Conservation (phyloP, 1,140 invertebrate species). For the Dendrolimus punctatus region DNA sequence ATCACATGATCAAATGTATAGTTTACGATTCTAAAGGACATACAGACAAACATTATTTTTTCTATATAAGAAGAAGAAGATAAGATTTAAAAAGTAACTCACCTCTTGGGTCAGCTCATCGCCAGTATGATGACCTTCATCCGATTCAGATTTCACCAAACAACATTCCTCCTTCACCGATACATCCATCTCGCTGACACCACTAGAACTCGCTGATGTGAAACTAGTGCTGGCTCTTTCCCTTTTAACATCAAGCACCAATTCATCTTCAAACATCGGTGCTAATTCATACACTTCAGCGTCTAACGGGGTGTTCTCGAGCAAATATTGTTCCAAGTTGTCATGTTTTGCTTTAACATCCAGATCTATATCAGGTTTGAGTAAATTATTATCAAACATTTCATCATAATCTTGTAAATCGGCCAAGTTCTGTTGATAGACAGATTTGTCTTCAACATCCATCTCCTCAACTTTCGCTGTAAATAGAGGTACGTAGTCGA, state of each 20-base stretch:
- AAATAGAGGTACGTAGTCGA: slow-evolving; percentile 63
- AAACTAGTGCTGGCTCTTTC: slow-evolving; percentile 68
- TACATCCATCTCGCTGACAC: slow-evolving; percentile 61
- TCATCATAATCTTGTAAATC: slow-evolving; percentile 64
- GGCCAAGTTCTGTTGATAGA: slow-evolving; percentile 61
- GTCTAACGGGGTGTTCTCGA: slow-evolving; percentile 64
- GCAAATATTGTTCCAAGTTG: slow-evolving; percentile 56
- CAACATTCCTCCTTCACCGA: slow-evolving; percentile 30
- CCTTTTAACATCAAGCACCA: slow-evolving; percentile 55
- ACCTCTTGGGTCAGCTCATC: slow-evolving; percentile 69
- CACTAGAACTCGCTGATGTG: slow-evolving; percentile 64
- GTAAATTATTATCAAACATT: slow-evolving; percentile 52
- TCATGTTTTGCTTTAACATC: slow-evolving; percentile 58
- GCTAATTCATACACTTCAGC: slow-evolving; percentile 51
- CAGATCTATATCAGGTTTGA: slow-evolving; percentile 48
- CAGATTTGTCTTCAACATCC: slow-evolving; percentile 46
- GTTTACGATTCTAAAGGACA: no score
- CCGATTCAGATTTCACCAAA: slow-evolving; percentile 58
- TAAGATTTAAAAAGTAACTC: slow-evolving; percentile 17
- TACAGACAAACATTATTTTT: no score
- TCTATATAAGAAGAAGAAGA: no score
- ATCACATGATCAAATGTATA: no score
- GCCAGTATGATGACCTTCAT: slow-evolving; percentile 61
- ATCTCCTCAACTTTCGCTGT: slow-evolving; percentile 41
- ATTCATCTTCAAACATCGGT: slow-evolving; percentile 56